Conservation (phyloP, 2,888 invertebrate species). For the Panorpa germanica region DNA sequence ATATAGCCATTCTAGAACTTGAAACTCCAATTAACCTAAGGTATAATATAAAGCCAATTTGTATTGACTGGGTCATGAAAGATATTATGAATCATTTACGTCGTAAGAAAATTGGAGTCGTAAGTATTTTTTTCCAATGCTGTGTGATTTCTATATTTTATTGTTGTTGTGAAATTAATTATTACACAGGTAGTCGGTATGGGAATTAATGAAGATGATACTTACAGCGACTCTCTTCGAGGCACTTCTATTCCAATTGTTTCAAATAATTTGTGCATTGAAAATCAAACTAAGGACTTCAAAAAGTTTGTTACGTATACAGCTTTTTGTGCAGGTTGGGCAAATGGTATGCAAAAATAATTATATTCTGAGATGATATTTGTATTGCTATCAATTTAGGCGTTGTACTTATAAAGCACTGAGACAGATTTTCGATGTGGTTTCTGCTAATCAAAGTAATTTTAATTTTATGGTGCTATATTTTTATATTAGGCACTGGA, state of each 20-base stretch:
- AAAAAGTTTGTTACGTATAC: conserved; percentile 33
- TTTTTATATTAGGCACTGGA: conserved; percentile 24
- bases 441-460: no score
- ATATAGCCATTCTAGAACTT: conserved; percentile 25
- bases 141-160: no score
- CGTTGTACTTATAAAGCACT: no score
- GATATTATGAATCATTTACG: conserved; percentile 15
- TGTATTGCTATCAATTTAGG: no score
- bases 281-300: conserved; percentile 28
- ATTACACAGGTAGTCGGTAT: conserved; percentile 31
- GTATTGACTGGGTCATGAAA: conserved; percentile 22
- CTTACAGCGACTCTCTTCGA: conserved; percentile 27
- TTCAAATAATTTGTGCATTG: conserved; percentile 28
- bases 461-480: conserved; percentile 6
- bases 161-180: conserved; percentile 6
- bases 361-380: no score
- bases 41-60: conserved; percentile 22
- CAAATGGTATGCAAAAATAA: conserved; percentile 28
- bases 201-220: conserved; percentile 36
- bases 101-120: conserved; percentile 15
- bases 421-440: no score
- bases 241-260: conserved; percentile 30
- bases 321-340: conserved; percentile 41
- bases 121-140: no score
- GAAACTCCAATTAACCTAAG: conserved; percentile 19